A percentile compares a stretch with the other conserved stretches of the same genome.
These are phyloP conservation scores for Nilaparvata lugens DNA, from an alignment of 1,140 invertebrate species.

Conservation along the genomic window DNA sequence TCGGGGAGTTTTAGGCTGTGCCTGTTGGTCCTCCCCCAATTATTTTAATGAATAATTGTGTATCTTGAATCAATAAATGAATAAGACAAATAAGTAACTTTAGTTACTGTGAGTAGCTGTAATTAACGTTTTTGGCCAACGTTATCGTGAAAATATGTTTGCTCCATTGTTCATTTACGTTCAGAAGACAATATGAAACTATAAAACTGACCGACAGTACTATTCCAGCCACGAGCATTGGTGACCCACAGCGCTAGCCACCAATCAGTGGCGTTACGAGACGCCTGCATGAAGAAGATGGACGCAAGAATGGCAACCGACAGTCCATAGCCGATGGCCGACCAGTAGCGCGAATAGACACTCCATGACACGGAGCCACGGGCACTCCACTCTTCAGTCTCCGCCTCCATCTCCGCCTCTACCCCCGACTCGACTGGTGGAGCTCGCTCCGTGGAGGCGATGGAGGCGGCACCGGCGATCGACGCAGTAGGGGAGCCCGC, in stretches of 20 bases:
- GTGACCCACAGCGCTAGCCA: constrained; percentile 74
- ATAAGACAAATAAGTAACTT: too few relatives aligned
- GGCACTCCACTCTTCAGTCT: constrained; percentile 27
- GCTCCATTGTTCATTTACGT: too few relatives aligned
- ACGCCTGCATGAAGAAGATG: constrained; percentile 63
- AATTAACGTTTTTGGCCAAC: too few relatives aligned
- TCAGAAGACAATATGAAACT: too few relatives aligned
- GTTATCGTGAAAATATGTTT: too few relatives aligned
- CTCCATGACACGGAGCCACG: constrained; percentile 56
- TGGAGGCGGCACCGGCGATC: constrained; percentile 17
- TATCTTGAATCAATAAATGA: too few relatives aligned
- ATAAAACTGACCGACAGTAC: constrained; percentile 34
- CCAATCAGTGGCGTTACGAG: constrained; percentile 76
- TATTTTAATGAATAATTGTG: too few relatives aligned
- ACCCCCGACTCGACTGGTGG: constrained; percentile 16
- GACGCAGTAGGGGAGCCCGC: constrained; percentile 15
- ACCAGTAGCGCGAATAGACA: constrained; percentile 72
- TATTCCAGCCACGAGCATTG: not conserved
- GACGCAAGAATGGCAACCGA: constrained; percentile 58
- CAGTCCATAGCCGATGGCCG: constrained; percentile 62
- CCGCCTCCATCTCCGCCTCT: constrained; percentile 21
- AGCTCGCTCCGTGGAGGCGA: constrained; percentile 22
- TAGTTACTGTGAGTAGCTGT: too few relatives aligned
- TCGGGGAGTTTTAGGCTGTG: too few relatives aligned
- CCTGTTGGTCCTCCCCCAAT: too few relatives aligned